Conservation (phyloP, 2,888 invertebrate species). For the Diadegma fenestrale region DNA sequence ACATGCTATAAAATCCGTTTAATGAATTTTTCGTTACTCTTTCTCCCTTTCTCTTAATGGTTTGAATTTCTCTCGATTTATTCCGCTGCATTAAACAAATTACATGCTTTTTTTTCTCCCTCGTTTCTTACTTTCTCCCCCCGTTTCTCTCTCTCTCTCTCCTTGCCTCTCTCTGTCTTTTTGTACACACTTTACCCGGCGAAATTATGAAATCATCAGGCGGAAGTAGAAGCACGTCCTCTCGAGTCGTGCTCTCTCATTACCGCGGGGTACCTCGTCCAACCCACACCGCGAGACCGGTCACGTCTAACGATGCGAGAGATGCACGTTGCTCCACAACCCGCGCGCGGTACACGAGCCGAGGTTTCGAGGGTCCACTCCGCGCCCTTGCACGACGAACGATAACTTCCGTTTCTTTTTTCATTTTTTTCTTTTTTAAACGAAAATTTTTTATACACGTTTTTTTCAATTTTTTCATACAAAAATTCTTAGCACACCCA, state of each 20-base stretch:
- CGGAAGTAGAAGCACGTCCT: constrained; percentile 65
- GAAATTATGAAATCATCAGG: constrained; percentile 61
- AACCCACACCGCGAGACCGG: constrained; percentile 34
- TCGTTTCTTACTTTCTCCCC: not conserved
- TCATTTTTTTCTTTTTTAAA: constrained; percentile 28
- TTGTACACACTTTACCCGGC: constrained; percentile 36
- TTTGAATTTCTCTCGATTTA: constrained; percentile 42
- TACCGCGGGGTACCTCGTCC: constrained; percentile 50
- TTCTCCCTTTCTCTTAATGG: not conserved
- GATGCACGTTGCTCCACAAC: constrained; percentile 53
- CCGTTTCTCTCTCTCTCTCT: not conserved
- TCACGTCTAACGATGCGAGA: constrained; percentile 63
- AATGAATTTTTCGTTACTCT: constrained; percentile 27
- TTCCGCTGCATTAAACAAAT: constrained; percentile 49
- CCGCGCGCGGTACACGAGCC: constrained; percentile 15
- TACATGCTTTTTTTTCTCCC: constrained; percentile 1
- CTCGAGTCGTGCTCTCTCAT: constrained; percentile 63
- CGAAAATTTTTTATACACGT: constrained; percentile 5
- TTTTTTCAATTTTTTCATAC: constrained; percentile 11
- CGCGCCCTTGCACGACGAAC: constrained; percentile 40
- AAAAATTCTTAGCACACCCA: constrained; percentile 23
- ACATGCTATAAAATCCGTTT: not conserved
- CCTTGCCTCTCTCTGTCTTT: constrained; percentile 9
- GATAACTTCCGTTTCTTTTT: constrained; percentile 43
- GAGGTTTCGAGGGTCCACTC: constrained; percentile 41